phyloP scores from a whole-genome alignment of 2,888 invertebrate species.

The Tinea pellionella region DNA sequence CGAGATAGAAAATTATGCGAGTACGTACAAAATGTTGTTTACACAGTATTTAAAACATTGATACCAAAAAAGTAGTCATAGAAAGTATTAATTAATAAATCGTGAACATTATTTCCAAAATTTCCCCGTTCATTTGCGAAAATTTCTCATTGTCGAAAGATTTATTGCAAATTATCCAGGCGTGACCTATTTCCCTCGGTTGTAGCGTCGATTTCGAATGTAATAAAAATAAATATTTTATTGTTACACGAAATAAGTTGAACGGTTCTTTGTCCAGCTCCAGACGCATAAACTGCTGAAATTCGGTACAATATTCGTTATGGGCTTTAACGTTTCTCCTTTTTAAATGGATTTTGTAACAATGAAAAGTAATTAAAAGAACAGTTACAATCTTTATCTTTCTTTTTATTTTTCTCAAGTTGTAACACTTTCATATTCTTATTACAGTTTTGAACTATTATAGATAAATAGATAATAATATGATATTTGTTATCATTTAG shows the following conservation, averaged over 20 bases:
- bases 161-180: slow-evolving; percentile 9
- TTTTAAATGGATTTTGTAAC: not conserved
- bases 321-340: not conserved
- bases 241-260: slow-evolving; percentile 22
- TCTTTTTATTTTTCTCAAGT: too few relatives aligned
- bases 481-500: not conserved
- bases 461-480: too few relatives aligned
- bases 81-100: too few relatives aligned
- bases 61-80: too few relatives aligned
- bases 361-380: not conserved
- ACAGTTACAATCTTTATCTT: not conserved
- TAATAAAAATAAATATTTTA: slow-evolving; percentile 48
- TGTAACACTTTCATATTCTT: too few relatives aligned
- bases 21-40: too few relatives aligned
- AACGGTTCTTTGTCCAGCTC: slow-evolving; percentile 45
- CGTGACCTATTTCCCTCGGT: slow-evolving; percentile 33
- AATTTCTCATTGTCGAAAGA: slow-evolving; percentile 7
- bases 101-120: not conserved
- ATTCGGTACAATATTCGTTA: slow-evolving; percentile 20
- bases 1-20: too few relatives aligned
- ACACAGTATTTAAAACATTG: too few relatives aligned
- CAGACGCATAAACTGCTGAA: slow-evolving; percentile 48
- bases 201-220: slow-evolving; percentile 16
- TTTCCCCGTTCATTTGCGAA: slow-evolving; percentile 4
- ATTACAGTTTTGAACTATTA: too few relatives aligned